These are phyloP conservation scores for Xestia sexstrigata DNA, from an alignment of 2,888 invertebrate genomes.

Conservation along the genomic window DNA sequence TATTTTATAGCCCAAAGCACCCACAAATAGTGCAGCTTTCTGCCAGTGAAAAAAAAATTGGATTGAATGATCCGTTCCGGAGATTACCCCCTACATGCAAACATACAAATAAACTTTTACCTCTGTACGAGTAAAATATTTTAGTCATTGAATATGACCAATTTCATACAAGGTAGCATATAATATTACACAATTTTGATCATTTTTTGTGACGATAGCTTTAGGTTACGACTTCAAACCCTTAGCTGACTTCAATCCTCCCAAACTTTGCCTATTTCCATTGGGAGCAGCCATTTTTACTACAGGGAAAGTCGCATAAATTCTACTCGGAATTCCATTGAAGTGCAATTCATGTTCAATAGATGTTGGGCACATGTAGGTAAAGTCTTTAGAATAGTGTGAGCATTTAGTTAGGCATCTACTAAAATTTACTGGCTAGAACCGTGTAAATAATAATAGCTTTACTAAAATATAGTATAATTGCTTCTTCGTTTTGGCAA, in stretches of 20 bases:
- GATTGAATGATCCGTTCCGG: no score
- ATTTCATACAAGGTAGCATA: no score
- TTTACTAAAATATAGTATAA: constrained; percentile 4
- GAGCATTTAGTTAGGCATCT: neutral
- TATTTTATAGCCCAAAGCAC: no score
- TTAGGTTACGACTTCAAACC: constrained; percentile 15
- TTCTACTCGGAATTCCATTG: constrained; percentile 24
- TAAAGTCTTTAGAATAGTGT: neutral
- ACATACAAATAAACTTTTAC: no score
- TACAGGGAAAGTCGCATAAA: constrained; percentile 39
- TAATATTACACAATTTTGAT: neutral
- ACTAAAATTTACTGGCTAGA: neutral
- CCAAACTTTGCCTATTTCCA: constrained; percentile 32
- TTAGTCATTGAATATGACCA: no score
- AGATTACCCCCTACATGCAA: no score
- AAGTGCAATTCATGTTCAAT: constrained; percentile 22
- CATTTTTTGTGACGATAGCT: constrained; percentile 15
- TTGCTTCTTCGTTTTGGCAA: neutral
- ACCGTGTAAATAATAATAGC: neutral
- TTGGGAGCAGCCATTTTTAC: constrained; percentile 29
- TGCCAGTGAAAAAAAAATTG: no score
- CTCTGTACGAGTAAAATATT: no score
- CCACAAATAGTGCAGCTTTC: no score
- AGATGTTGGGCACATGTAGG: neutral
- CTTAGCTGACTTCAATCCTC: constrained; percentile 16